Percentiles rank a stretch among this genome's conserved stretches.
Evolutionary conservation across 2,113 vertebrate species (phyloP).

Genomic region (Burhinus bistriatus): DNA sequence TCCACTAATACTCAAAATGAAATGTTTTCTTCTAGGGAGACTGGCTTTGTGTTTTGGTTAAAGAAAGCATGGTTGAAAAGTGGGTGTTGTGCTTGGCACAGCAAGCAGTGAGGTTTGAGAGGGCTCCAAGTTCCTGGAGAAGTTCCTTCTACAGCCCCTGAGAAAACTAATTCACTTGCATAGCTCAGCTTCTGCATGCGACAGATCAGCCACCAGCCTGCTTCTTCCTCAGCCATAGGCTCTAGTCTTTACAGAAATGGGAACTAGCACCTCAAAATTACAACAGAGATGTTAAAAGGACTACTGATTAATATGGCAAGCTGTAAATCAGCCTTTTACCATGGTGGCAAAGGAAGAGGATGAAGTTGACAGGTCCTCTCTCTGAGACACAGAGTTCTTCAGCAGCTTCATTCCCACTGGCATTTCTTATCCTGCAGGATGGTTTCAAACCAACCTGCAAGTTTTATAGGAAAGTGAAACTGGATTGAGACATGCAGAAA

Average conservation of each 20-base stretch:
- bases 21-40: neutral
- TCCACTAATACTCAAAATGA: neutral
- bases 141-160: neutral
- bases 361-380: neutral
- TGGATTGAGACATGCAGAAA: neutral
- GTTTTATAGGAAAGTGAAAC: neutral
- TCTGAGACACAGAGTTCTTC: neutral
- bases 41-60: neutral
- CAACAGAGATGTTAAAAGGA: neutral
- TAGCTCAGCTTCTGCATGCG: neutral
- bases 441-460: neutral
- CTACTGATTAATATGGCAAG: neutral
- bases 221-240: neutral
- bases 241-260: neutral
- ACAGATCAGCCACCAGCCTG: neutral
- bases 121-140: neutral
- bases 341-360: neutral
- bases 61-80: neutral
- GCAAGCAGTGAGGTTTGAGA: neutral
- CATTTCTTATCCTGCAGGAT: neutral
- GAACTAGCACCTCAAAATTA: neutral
- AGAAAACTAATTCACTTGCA: neutral
- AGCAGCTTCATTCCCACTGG: neutral
- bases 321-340: neutral
- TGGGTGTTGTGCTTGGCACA: neutral